phyloP scores from a whole-genome alignment of 2,113 vertebrate genomes.

The Callipepla californica region DNA sequence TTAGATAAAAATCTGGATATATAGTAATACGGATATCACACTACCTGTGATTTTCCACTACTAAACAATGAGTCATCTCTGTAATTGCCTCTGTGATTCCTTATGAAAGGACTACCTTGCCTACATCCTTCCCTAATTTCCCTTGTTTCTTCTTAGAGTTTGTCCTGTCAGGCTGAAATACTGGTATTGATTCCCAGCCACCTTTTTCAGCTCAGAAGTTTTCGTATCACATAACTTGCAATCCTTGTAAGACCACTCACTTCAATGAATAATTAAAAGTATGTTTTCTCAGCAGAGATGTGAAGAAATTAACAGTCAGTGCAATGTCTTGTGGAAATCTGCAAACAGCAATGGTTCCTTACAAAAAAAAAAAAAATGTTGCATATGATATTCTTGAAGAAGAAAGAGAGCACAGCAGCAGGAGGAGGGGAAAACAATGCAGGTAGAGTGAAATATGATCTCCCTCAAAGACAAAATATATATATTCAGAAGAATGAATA shows the following conservation, averaged over 20 bases:
- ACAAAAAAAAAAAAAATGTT: background rate
- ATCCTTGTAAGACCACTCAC: background rate
- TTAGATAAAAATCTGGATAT: background rate
- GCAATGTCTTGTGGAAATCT: background rate
- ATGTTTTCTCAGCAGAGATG: background rate
- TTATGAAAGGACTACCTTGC: background rate
- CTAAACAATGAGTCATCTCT: background rate
- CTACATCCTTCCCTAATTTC: background rate
- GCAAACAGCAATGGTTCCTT: background rate
- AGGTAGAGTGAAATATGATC: background rate
- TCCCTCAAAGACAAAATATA: background rate
- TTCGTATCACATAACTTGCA: background rate
- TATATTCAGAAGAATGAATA: background rate
- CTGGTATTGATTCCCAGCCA: background rate
- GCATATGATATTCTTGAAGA: background rate
- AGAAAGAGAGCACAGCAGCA: background rate
- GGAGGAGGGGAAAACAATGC: background rate
- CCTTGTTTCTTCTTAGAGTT: background rate
- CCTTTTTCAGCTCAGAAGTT: background rate
- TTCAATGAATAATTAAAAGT: background rate
- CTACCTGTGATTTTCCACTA: fast-evolving
- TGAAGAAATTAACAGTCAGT: background rate
- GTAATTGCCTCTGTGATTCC: background rate
- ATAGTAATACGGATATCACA: background rate
- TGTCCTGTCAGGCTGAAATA: background rate